phyloP scores from a whole-genome alignment of 92 coral and sea anemone species.

The Chrysogorgia sp. region DNA sequence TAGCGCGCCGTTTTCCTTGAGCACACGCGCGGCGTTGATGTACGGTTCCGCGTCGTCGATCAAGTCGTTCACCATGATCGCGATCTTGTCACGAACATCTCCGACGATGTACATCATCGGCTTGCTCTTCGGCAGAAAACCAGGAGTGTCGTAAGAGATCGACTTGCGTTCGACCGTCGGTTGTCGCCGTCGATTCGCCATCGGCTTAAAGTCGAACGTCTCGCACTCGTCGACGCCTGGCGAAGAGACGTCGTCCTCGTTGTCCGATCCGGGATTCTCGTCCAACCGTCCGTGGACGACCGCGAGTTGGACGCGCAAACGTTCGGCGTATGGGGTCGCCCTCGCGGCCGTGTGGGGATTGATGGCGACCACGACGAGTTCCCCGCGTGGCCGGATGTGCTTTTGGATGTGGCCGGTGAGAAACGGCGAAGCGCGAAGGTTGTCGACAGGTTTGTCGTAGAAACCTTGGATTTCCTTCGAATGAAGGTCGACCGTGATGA shows the following conservation, averaged over 20 bases:
- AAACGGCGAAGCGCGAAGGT: conserved; percentile 35
- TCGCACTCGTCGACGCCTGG: conserved; percentile 1
- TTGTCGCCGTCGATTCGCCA: background rate
- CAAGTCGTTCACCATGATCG: conserved; percentile 31
- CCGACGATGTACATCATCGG: conserved; percentile 40
- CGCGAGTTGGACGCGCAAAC: conserved; percentile 27
- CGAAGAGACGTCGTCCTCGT: conserved; percentile 30
- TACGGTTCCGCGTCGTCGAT: conserved; percentile 18
- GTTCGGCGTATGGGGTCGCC: conserved; percentile 37
- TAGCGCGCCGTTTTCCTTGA: conserved; percentile 26
- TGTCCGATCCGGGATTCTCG: background rate
- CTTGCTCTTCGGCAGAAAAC: conserved; percentile 29
- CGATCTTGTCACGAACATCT: conserved; percentile 21
- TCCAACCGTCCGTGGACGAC: conserved; percentile 19
- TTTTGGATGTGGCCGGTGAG: conserved; percentile 3
- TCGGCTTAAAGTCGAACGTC: background rate
- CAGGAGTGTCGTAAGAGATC: conserved; percentile 33
- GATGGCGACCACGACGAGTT: conserved; percentile 23
- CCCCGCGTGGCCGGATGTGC: conserved; percentile 18
- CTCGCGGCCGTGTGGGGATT: conserved; percentile 34
- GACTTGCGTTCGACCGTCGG: conserved; percentile 16
- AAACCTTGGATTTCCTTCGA: conserved; percentile 40
- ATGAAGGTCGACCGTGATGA: conserved; percentile 30
- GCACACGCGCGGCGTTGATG: conserved; percentile 20
- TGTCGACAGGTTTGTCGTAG: conserved; percentile 33